Base-by-base conservation (phyloP, 2,797 vertebrate genomes). In the Gymnocypris eckloni region DNA sequence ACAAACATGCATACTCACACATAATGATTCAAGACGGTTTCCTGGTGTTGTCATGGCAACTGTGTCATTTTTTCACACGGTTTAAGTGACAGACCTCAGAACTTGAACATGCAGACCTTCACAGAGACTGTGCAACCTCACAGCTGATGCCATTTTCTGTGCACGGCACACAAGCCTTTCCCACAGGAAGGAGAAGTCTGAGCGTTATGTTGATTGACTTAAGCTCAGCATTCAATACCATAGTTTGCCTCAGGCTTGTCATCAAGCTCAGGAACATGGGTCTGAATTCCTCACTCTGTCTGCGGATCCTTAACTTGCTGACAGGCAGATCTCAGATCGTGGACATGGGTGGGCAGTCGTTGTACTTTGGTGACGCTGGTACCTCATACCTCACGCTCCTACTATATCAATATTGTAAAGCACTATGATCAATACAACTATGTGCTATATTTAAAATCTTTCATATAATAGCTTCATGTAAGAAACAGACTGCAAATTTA, bases 41-140 rank as follows among this genome's bases (percentile, higher is more conserved):
- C n/a, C 79, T 85, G 70, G 43, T 84, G 84, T 89, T 89, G 87
- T 84, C 82, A 87, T 88, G 79, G 80, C 52, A 72, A 88, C 83
- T 9, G 41, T 82, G 80, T 50, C 70, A 79, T 56, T 86, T 73
- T 66, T 67, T 64, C 43, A 18, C 37, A 59, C 18, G 10, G 22
- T 84, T 81, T 88, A 77, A 88, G 61, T 72, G 73, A 73, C 67
- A 82, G 81, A 88, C 70, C 61, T 84, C 78, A 80, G 69, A 52
- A 50, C 69, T 82, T 76, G 33, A 89, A 52, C 66, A 77, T 52
- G 45, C 77, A 86, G 43, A 86, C 72, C 54, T 87, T 66, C 73
- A 85, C 66, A 70, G 50, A 37, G n/a, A 67, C 56, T 72, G 69
- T 41, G 54, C 70, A 83, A 50, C 18, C 25, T 71, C 18, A n/a